These are phyloP conservation scores for Muschampia plurimacula DNA, from an alignment of 2,888 invertebrate species.

Conservation along the genomic window DNA sequence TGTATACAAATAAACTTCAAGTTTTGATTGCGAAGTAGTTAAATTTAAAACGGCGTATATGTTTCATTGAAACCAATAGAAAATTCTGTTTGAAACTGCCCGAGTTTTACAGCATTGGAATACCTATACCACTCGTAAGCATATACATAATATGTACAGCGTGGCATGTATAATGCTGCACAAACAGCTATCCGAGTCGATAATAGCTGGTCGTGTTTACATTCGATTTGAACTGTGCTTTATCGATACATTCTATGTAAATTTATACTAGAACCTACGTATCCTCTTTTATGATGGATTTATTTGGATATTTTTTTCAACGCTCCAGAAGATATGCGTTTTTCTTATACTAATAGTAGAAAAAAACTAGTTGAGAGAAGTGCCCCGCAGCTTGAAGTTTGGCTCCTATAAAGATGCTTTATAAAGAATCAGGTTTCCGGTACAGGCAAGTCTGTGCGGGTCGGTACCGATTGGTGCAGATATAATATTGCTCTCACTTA, in stretches of 20 bases:
- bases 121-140: neutral
- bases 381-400: no score
- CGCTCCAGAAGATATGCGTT: no score
- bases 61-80: neutral
- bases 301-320: no score
- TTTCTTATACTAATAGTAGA: no score
- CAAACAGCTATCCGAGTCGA: neutral
- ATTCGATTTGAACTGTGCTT: neutral
- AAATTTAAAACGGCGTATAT: neutral
- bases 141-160: neutral
- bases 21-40: neutral
- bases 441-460: no score
- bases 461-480: no score
- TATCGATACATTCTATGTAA: neutral
- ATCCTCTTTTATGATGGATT: no score
- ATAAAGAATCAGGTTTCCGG: no score
- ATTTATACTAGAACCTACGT: neutral
- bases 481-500: no score
- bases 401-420: no score
- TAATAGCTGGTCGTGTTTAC: neutral
- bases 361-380: no score
- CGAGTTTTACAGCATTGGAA: neutral
- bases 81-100: neutral
- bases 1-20: no score
- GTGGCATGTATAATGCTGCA: slow-evolving; percentile 1